phyloP scores from a whole-genome alignment of 2,888 invertebrate species.

The Coecobrya sp. region DNA sequence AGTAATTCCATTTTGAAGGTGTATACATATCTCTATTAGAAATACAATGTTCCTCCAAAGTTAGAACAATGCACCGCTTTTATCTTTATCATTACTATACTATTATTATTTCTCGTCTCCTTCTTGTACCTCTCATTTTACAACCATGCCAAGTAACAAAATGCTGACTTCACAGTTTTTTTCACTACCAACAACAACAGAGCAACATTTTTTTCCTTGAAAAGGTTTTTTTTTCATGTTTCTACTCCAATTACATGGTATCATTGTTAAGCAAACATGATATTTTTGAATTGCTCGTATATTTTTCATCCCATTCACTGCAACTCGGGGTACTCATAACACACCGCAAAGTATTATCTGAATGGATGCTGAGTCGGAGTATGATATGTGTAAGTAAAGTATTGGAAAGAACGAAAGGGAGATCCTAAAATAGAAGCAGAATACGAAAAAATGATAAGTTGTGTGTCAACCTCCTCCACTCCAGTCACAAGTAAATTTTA shows the following conservation, averaged over 20 bases:
- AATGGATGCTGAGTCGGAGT: conserved; percentile 15
- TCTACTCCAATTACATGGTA: conserved; percentile 21
- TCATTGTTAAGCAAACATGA: not conserved
- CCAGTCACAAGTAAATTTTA: conserved; percentile 64
- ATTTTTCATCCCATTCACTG: not conserved
- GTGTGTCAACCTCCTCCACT: conserved; percentile 41
- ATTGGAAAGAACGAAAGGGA: not conserved
- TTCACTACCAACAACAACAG: not conserved
- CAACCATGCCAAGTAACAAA: not conserved
- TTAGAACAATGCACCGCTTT: not conserved
- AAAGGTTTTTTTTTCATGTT: not conserved
- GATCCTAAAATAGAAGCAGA: conserved; percentile 6
- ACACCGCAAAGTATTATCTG: conserved; percentile 21
- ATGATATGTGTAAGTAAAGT: not conserved
- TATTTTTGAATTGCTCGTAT: conserved; percentile 36
- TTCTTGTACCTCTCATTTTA: not conserved
- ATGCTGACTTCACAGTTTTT: not conserved
- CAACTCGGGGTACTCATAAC: not conserved
- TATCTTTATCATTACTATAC: not conserved
- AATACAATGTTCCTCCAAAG: too few relatives aligned
- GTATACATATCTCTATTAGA: too few relatives aligned
- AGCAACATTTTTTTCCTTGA: not conserved
- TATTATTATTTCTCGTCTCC: not conserved
- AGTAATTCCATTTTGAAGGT: too few relatives aligned
- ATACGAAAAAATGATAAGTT: conserved; percentile 63